Evolutionary conservation across 2,113 vertebrate species (phyloP).

Genomic region (Aix galericulata): DNA sequence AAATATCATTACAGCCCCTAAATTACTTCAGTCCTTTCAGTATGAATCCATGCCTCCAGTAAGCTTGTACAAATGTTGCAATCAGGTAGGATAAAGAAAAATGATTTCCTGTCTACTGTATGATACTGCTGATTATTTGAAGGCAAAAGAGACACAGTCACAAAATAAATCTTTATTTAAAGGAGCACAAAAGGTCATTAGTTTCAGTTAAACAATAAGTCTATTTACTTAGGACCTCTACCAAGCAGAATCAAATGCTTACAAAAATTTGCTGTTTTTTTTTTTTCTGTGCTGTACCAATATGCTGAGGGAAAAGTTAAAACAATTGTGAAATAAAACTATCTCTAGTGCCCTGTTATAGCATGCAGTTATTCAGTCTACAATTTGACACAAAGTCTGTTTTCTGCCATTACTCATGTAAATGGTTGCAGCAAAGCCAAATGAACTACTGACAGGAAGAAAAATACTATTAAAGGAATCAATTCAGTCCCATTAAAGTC

Average conservation of each 20-base stretch:
- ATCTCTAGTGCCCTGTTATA: not conserved
- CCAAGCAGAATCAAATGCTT: not conserved
- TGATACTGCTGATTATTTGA: not conserved
- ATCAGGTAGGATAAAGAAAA: not conserved
- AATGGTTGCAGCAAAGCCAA: constrained; percentile 17
- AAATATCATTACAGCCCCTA: not conserved
- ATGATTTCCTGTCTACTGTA: not conserved
- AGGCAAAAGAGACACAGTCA: not conserved
- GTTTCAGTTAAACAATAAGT: not conserved
- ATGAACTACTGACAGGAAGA: constrained; percentile 15
- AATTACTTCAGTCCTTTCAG: not conserved
- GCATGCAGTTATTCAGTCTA: not conserved
- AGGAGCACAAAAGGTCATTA: not conserved
- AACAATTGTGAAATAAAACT: not conserved
- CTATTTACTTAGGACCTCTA: not conserved
- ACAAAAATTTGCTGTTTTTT: not conserved
- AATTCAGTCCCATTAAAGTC: constrained; percentile 9
- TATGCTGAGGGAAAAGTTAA: not conserved
- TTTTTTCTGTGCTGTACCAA: no score
- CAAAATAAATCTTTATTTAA: not conserved
- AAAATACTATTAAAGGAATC: constrained; percentile 4
- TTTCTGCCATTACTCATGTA: not conserved
- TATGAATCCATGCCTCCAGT: not conserved
- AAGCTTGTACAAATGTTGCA: not conserved
- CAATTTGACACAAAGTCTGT: not conserved